Conservation (phyloP, 2,113 vertebrate genomes). For the Lasiurus cinereus region DNA sequence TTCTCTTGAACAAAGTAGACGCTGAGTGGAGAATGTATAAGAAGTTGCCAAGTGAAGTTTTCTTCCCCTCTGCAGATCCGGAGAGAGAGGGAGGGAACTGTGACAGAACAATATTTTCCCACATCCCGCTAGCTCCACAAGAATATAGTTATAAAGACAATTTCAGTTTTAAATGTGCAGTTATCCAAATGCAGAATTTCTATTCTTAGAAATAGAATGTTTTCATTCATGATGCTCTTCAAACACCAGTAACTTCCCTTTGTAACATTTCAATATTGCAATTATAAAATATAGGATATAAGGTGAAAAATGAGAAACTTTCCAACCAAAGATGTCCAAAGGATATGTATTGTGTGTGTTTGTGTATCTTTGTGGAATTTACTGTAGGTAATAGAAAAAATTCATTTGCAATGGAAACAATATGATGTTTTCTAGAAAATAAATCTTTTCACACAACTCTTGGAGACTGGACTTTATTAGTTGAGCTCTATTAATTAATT, state of each 20-base stretch:
- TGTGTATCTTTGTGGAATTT: neutral
- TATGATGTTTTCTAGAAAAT: slow-evolving; percentile 38
- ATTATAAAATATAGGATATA: neutral
- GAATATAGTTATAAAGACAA: slow-evolving; percentile 5
- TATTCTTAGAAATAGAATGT: slow-evolving; percentile 38
- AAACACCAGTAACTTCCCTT: slow-evolving; percentile 9
- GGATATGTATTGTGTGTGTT: neutral
- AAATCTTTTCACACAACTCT: neutral
- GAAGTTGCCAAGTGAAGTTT: slow-evolving; percentile 68
- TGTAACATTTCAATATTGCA: neutral
- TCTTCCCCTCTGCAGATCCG: neutral
- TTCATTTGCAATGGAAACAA: neutral
- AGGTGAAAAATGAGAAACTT: neutral
- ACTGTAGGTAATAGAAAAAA: neutral
- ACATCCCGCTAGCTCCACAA: neutral
- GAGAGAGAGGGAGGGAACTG: slow-evolving; percentile 22
- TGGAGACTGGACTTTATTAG: neutral
- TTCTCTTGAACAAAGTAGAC: slow-evolving; percentile 64
- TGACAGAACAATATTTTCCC: slow-evolving; percentile 30
- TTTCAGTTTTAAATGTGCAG: neutral
- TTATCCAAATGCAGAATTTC: neutral
- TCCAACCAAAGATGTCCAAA: neutral
- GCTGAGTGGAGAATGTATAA: slow-evolving; percentile 43
- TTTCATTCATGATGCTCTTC: neutral
- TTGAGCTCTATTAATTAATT: slow-evolving; percentile 23